These are phyloP conservation scores for Coranthus polyacanthus DNA, from an alignment of 2,797 vertebrate species.

Conservation along the genomic window DNA sequence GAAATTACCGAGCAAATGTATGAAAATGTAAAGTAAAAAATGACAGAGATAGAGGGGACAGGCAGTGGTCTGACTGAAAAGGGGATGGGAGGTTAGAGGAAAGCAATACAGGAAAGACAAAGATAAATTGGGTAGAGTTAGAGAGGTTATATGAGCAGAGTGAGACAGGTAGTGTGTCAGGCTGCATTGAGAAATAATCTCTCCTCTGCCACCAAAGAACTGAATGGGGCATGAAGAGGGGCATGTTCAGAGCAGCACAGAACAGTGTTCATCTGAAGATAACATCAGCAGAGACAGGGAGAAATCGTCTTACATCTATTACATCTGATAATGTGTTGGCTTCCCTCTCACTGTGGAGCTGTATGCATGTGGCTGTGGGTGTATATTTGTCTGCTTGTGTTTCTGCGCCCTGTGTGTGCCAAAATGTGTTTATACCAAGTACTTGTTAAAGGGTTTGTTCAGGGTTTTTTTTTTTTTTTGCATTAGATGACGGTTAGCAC, in stretches of 20 bases:
- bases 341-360: slow-evolving; percentile 7
- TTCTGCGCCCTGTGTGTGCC: neutral
- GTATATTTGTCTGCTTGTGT: neutral
- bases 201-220: slow-evolving; percentile 26
- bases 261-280: slow-evolving; percentile 57
- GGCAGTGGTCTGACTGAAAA: slow-evolving; percentile 6
- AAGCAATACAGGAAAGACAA: slow-evolving; percentile 11
- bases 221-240: slow-evolving; percentile 33
- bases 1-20: slow-evolving; percentile 34
- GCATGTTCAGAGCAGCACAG: slow-evolving; percentile 39
- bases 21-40: slow-evolving; percentile 36
- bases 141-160: slow-evolving; percentile 16
- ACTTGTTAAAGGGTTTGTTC: neutral
- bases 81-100: slow-evolving; percentile 1
- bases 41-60: slow-evolving; percentile 4
- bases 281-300: slow-evolving; percentile 58
- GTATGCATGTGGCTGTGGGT: neutral
- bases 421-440: neutral
- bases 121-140: slow-evolving; percentile 31
- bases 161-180: slow-evolving; percentile 38
- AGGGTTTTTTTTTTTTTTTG: no score
- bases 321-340: slow-evolving; percentile 48
- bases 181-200: slow-evolving; percentile 56
- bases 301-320: slow-evolving; percentile 46
- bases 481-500: no score